Evolutionary conservation across 2,888 invertebrate species (phyloP), one percentile per base, ranked within the genome.

Genomic region (Drosophila nr. medialis): DNA sequence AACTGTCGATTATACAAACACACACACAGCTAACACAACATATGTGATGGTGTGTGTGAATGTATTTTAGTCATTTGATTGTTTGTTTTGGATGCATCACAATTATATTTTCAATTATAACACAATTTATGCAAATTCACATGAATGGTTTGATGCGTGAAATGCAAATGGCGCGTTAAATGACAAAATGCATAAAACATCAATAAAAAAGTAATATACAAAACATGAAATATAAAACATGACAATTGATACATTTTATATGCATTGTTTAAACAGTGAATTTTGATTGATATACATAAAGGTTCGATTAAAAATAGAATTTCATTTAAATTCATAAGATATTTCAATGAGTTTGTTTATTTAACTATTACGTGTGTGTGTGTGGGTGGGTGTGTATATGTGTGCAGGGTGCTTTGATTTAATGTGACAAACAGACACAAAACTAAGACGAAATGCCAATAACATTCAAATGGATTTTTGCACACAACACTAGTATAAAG

Each of bases 381-480:
- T 10, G 27, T 30, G 48, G n/a, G n/a, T n/a, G 49, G 24, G 27
- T 24, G 38, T 40, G 21, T 50, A 24, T 21, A 54, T 29, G 50
- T 50, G 49, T 58, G 64, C 61, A 55, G 29, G 38, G 49, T 66
- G 50, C 53, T 68, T 48, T 62, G 67, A 65, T 68, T 72, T 70
- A 30, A 64, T 48, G 50, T 48, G 49, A 50, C 59, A 81, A 70
- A 75, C 51, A 73, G 49, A 49, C 10, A 50, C 29, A 50, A 30
- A 61, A 63, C 65, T 53, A 34, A 51, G 51, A 55, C 59, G 38
- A 42, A 55, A 32, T 67, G 45, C 29, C 49, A 72, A 66, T 53
- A 71, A 48, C 48, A 61, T 69, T 69, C 2, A 67, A 60, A 79
- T 70, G 64, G 50, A 67, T 64, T 66, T 58, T 66, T 58, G 50